phyloP scores from a whole-genome alignment of 53 echinoderm and acorn worm genomes.

The Zoroaster sp. region DNA sequence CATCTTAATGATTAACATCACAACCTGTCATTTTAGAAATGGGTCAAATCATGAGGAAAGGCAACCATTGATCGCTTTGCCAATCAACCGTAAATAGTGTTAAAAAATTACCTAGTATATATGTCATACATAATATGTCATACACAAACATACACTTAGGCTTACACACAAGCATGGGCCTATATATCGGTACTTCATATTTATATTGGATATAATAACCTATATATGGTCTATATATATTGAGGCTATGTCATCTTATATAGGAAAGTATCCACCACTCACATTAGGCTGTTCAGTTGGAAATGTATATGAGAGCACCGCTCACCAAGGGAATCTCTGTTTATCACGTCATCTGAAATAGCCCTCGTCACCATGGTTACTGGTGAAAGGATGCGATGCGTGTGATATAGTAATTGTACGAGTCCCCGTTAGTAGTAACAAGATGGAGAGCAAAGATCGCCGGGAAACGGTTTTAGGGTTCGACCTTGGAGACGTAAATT shows the following conservation, averaged over 20 bases:
- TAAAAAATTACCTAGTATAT: too few species aligned
- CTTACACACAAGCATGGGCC: too few species aligned
- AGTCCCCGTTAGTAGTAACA: neutral
- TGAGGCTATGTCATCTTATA: neutral
- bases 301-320: neutral
- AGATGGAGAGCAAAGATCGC: neutral
- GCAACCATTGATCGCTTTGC: too few species aligned
- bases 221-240: too few species aligned
- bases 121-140: too few species aligned
- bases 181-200: too few species aligned
- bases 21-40: too few species aligned
- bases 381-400: slow-evolving; percentile 42
- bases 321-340: neutral
- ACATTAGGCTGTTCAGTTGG: neutral
- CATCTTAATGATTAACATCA: too few species aligned
- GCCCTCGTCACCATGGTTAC: slow-evolving; percentile 1
- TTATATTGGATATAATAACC: too few species aligned
- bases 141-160: too few species aligned
- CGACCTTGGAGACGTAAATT: neutral
- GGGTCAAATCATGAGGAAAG: too few species aligned
- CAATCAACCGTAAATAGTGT: too few species aligned
- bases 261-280: neutral
- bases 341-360: slow-evolving; percentile 7
- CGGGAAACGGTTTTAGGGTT: neutral
- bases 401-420: neutral